These are phyloP conservation scores for Scomberomorus guttatus DNA, from an alignment of 2,797 vertebrate genomes.

Conservation along the genomic window DNA sequence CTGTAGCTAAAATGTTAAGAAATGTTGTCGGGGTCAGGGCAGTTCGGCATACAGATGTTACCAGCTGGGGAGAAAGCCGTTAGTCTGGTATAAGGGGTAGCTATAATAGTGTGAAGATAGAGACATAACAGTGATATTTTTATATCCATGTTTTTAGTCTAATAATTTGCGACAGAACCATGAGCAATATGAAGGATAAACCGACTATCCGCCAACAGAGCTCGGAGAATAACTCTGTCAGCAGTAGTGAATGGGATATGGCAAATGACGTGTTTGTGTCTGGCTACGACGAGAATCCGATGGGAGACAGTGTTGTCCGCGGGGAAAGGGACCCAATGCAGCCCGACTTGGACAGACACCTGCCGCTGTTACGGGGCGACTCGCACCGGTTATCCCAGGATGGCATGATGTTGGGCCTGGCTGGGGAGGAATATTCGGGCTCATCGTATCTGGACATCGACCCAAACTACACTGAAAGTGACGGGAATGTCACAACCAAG, in stretches of 20 bases:
- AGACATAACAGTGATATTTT: neutral
- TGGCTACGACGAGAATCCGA: conserved; percentile 65
- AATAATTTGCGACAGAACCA: conserved; percentile 2
- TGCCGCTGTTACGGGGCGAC: conserved; percentile 66
- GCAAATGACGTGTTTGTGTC: conserved; percentile 83
- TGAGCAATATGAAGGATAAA: conserved; percentile 71
- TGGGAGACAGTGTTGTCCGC: conserved; percentile 52
- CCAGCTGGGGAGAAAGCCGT: conserved; percentile 38
- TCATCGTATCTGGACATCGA: conserved; percentile 78
- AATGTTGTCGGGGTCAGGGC: neutral
- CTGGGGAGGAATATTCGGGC: conserved; percentile 71
- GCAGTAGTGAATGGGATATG: conserved; percentile 86
- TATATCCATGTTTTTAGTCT: conserved; percentile 3
- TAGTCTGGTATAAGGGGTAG: conserved; percentile 15
- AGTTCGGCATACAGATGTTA: conserved; percentile 62
- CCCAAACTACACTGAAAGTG: conserved; percentile 74
- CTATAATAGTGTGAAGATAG: neutral
- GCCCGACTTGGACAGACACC: conserved; percentile 61
- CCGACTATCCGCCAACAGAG: conserved; percentile 71
- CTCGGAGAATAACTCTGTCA: conserved; percentile 83
- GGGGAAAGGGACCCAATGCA: conserved; percentile 53
- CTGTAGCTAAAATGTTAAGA: neutral
- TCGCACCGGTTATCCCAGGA: conserved; percentile 71
- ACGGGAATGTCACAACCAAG: conserved; percentile 77
- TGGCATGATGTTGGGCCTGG: conserved; percentile 79